A percentile compares a stretch with the other conserved stretches of the same genome.
phyloP scores from a whole-genome alignment of 2,888 invertebrate species.

The Himalopsyche kuldschensis region DNA sequence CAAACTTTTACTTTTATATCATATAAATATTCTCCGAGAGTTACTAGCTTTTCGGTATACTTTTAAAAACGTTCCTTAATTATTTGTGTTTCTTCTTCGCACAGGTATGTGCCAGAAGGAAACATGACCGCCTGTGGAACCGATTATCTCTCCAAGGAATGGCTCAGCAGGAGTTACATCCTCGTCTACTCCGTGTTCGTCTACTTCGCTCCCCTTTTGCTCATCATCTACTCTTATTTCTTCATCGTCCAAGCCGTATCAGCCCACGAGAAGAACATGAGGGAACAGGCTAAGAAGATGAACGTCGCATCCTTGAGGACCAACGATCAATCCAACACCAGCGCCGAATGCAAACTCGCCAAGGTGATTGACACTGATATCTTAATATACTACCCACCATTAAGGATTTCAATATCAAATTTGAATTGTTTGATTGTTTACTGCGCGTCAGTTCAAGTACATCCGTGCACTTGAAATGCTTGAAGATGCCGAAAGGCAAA shows the following conservation, averaged over 20 bases:
- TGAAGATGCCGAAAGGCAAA: too few species aligned
- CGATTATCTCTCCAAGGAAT: conserved; percentile 77
- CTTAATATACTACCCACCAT: too few species aligned
- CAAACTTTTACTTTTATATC: too few species aligned
- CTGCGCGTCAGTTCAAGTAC: too few species aligned
- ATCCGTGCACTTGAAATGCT: too few species aligned
- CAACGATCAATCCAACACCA: conserved; percentile 73
- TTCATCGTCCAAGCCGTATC: conserved; percentile 85
- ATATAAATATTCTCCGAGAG: too few species aligned
- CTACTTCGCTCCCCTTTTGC: conserved; percentile 74
- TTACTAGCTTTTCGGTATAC: too few species aligned
- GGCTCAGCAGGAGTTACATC: conserved; percentile 78
- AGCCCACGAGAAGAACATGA: conserved; percentile 83
- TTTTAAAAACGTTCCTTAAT: too few species aligned
- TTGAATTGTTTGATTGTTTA: too few species aligned
- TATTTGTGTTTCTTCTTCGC: neutral
- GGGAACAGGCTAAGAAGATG: conserved; percentile 93
- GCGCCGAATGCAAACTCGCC: conserved; percentile 84
- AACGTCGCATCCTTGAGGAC: conserved; percentile 81
- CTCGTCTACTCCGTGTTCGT: conserved; percentile 77
- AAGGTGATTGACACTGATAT: too few species aligned
- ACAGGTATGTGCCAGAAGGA: conserved; percentile 88
- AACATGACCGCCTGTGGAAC: conserved; percentile 94
- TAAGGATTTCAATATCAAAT: too few species aligned
- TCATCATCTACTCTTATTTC: conserved; percentile 86